Base-by-base conservation (phyloP, 1,140 invertebrate species). In the Aphaenogaster rudis region DNA sequence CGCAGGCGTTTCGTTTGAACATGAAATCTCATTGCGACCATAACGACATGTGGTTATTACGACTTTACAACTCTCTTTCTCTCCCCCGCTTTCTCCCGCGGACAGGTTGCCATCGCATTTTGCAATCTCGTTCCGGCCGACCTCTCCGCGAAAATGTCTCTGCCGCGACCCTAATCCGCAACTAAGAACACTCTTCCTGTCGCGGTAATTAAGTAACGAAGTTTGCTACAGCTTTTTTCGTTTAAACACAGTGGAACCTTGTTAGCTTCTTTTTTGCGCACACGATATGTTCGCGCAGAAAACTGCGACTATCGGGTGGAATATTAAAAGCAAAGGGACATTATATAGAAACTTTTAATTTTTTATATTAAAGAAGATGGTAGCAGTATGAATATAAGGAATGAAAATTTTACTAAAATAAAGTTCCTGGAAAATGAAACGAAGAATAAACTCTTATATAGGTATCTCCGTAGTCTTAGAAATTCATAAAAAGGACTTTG, bases 11-110 rank as follows among this genome's bases (percentile, higher is more conserved):
- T 77, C 90, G 87, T 90, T 90, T 88, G 86, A 91, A 87, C 63
- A 87, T 71, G 86, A 64, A 90, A 90, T 91, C 85, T 88, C 90
- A 81, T 88, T 91, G 57, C 77, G 61, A 17, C 66, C 42, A 54
- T 90, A 91, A 90, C 81, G 88, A 91, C 80, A 74, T 74, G 80
- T 82, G 78, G 78, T 90, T 90, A 90, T 90, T 90, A 90, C 74
- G 88, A 90, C 76, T 90, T 87, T 59, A 61, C 66, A 63, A 61
- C 42, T 57, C 54, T 63, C 66, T 74, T 48, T 72, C 1, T 45
- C 42, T 48, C 21, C 17, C 42, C 5, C 42, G 42, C 42, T n/a
- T n/a, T 66, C 17, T 33, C 64, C 7, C 1, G 57, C 28, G 66
- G 54, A 80, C 54, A 80, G 15, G 4, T 4, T 5, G n/a, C 45